These are phyloP conservation scores for Rhombomys opimus DNA, from an alignment of 2,113 vertebrate species.

Conservation along the genomic window DNA sequence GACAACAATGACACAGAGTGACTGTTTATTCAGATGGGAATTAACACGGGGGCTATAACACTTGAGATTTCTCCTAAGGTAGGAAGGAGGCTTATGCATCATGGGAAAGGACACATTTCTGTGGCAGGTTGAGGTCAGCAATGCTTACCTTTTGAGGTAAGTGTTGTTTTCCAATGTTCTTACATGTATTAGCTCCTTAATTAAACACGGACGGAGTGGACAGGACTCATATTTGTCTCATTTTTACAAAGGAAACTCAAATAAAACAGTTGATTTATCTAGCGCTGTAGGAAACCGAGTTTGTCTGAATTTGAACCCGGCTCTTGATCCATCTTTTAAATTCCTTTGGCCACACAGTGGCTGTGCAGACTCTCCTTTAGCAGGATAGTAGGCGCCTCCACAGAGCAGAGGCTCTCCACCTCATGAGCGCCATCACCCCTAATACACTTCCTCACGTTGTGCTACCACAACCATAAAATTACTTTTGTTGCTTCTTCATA, in stretches of 20 bases:
- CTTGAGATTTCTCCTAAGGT: slow-evolving; percentile 64
- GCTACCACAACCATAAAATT: background rate
- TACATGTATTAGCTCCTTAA: background rate
- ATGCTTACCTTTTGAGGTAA: slow-evolving; percentile 5
- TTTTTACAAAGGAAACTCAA: slow-evolving; percentile 27
- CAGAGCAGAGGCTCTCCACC: background rate
- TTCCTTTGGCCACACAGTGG: background rate
- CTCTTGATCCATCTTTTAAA: background rate
- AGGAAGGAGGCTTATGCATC: slow-evolving; percentile 52
- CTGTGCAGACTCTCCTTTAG: background rate
- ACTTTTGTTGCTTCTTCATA: background rate
- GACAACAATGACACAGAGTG: slow-evolving; percentile 81
- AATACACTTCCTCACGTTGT: background rate
- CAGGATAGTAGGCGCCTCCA: background rate
- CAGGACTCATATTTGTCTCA: background rate
- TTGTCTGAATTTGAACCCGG: slow-evolving; percentile 28
- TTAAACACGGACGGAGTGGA: background rate
- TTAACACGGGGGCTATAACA: slow-evolving; percentile 76
- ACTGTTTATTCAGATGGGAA: slow-evolving; percentile 83
- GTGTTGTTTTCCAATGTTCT: slow-evolving; percentile 54
- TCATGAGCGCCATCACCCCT: background rate
- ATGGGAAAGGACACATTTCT: slow-evolving; percentile 45
- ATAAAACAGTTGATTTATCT: background rate
- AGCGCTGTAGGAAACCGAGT: slow-evolving; percentile 23
- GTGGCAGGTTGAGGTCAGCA: slow-evolving; percentile 39